Percentiles rank a stretch among this genome's conserved stretches.
Evolutionary conservation across 2,888 invertebrate genomes (phyloP).

Genomic region (Neoascia interrupta): DNA sequence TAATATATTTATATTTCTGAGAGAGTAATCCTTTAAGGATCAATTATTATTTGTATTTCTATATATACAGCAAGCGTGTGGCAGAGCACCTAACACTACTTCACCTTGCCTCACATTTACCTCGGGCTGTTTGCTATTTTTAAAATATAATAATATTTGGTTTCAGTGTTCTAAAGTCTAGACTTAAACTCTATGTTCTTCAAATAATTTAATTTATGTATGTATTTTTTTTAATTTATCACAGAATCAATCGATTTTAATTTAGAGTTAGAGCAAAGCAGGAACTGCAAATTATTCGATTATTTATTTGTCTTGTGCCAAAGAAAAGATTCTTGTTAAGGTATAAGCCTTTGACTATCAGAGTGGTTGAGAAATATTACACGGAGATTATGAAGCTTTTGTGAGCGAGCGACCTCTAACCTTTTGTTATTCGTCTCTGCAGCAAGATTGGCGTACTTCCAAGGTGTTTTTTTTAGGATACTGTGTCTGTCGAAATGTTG

Average conservation of each 20-base stretch:
- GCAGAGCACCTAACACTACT: conserved; percentile 56
- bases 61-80: conserved; percentile 55
- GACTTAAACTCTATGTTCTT: conserved; percentile 17
- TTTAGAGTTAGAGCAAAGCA: conserved; percentile 44
- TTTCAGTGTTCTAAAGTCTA: conserved; percentile 28
- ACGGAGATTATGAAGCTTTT: no score
- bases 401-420: no score
- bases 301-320: conserved; percentile 12
- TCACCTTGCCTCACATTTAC: conserved; percentile 10
- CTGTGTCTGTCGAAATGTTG: no score
- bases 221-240: conserved; percentile 34
- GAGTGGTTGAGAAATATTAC: no score
- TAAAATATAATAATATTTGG: conserved; percentile 51
- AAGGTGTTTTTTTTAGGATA: no score
- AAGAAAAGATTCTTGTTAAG: no score
- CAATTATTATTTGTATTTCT: conserved; percentile 17
- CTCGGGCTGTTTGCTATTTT: neutral
- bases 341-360: no score
- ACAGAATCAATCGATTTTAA: conserved; percentile 58
- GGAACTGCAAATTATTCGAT: conserved; percentile 44
- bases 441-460: no score
- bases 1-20: conserved; percentile 18
- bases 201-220: conserved; percentile 36
- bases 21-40: conserved; percentile 61
- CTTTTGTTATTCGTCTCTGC: no score